Conservation (phyloP, 2,113 vertebrate species). For the Collichthys lucidus region DNA sequence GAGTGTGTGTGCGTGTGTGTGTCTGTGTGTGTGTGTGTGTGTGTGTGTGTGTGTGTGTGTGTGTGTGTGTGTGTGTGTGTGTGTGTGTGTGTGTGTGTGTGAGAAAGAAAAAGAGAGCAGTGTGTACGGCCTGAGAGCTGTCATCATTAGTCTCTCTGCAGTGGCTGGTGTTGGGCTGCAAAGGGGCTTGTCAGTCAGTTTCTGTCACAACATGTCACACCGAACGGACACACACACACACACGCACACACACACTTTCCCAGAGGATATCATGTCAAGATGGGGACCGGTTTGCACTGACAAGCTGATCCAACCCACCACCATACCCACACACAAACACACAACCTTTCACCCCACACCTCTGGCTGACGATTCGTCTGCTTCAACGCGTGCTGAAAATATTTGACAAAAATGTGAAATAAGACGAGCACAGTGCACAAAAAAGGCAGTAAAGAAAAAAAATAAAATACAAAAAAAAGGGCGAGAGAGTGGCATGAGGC, state of each 20-base stretch:
- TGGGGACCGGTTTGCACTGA: conserved; percentile 56
- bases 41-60: conserved; percentile 26
- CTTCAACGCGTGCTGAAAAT: not conserved
- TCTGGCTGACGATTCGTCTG: conserved; percentile 15
- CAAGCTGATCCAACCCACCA: conserved; percentile 53
- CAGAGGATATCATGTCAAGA: conserved; percentile 74
- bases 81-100: conserved; percentile 13
- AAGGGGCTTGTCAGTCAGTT: conserved; percentile 76
- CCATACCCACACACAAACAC: not conserved
- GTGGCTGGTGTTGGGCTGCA: conserved; percentile 72
- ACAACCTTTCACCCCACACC: conserved; percentile 69
- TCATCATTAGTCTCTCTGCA: conserved; percentile 78
- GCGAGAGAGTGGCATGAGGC: conserved; percentile 51
- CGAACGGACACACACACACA: conserved; percentile 44
- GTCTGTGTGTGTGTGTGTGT: conserved; percentile 15
- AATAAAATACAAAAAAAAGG: not conserved
- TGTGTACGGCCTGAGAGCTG: conserved; percentile 72
- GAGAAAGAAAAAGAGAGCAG: conserved; percentile 67
- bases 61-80: conserved; percentile 30
- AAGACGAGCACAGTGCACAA: not conserved
- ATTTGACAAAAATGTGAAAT: conserved; percentile 25
- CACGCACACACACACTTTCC: conserved; percentile 44
- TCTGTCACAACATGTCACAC: conserved; percentile 79
- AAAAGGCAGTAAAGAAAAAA: conserved; percentile 1
- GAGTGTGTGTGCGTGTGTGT: conserved; percentile 33